A percentile compares a stretch with the other conserved stretches of the same genome.
Conservation (phyloP, 2,888 invertebrate species). For the Omphaloscelis lunosa region DNA sequence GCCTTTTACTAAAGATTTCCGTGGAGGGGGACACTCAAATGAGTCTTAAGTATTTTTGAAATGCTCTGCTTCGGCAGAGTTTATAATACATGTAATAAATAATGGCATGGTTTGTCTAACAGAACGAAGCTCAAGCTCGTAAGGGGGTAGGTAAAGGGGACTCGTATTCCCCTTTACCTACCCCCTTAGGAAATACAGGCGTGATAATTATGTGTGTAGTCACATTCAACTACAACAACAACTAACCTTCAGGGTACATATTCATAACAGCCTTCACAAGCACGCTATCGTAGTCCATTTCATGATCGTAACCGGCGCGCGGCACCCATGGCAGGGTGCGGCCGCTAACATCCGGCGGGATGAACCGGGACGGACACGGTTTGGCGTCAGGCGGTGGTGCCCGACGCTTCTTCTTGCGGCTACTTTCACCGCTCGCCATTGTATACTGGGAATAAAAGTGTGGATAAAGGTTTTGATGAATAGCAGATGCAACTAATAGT, state of each 20-base stretch:
- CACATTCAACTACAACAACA: not conserved
- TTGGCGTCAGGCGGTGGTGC: constrained; percentile 63
- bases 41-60: constrained; percentile 87
- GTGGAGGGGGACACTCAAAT: constrained; percentile 94
- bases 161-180: not conserved
- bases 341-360: constrained; percentile 70
- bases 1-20: constrained; percentile 95
- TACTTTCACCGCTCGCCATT: constrained; percentile 82
- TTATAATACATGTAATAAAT: not conserved
- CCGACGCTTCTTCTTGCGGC: constrained; percentile 68
- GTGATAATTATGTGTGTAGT: not conserved
- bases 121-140: not conserved
- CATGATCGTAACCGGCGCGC: constrained; percentile 84
- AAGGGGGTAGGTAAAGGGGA: too few species aligned
- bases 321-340: constrained; percentile 78
- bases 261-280: constrained; percentile 81
- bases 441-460: not conserved
- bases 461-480: not conserved
- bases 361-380: constrained; percentile 80
- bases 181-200: not conserved
- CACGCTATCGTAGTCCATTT: constrained; percentile 80
- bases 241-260: constrained; percentile 85
- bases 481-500: not conserved
- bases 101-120: not conserved
- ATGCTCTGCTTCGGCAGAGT: constrained; percentile 35